Evolutionary conservation across 2,113 vertebrate genomes (phyloP).

Genomic region (Neofelis nebulosa): DNA sequence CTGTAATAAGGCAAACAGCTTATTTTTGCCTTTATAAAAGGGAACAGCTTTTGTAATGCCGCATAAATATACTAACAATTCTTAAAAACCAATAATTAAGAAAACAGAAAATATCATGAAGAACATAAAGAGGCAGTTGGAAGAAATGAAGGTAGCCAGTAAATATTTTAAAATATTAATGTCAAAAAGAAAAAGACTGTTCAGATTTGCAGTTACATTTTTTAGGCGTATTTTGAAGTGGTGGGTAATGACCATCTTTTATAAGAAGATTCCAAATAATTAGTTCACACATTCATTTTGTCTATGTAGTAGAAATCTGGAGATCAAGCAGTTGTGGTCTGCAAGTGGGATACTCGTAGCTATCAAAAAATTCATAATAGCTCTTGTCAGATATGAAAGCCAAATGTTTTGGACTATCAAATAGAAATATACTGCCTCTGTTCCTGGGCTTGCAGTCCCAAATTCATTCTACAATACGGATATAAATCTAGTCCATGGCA

Average conservation of each 20-base stretch:
- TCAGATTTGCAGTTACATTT: neutral
- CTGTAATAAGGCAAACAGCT: neutral
- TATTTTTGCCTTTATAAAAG: no score
- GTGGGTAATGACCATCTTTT: neutral
- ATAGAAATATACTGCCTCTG: neutral
- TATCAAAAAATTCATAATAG: neutral
- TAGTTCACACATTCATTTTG: neutral
- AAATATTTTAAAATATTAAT: constrained; percentile 26
- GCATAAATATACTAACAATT: neutral
- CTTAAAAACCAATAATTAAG: constrained; percentile 17
- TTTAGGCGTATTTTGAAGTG: neutral
- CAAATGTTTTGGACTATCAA: neutral
- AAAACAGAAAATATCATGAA: neutral
- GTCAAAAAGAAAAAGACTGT: neutral
- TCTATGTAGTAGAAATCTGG: neutral
- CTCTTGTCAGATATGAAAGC: neutral
- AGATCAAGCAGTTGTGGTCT: neutral
- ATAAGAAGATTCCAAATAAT: neutral
- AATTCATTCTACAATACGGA: neutral
- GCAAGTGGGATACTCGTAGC: neutral
- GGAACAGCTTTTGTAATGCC: neutral
- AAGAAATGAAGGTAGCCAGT: neutral
- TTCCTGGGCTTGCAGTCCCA: neutral
- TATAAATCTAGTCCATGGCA: neutral
- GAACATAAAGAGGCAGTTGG: neutral